Evolutionary conservation across 2,888 invertebrate species (phyloP), one percentile per base, ranked within the genome.

Genomic region (Shargacucullia verbasci): DNA sequence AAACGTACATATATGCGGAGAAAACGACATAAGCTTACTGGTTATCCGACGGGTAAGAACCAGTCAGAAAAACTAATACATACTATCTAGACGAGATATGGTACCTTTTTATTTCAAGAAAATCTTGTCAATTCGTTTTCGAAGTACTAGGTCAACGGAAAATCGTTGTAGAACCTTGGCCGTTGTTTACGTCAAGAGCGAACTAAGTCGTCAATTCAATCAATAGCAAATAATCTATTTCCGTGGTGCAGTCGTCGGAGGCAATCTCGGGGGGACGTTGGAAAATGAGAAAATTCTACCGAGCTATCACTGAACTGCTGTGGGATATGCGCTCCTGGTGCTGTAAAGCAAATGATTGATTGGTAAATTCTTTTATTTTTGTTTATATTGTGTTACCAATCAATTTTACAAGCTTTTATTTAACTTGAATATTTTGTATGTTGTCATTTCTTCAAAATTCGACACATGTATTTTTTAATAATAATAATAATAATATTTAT

Each of bases 191-290:
- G 71, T 76, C 73, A 73, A 73, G 79, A 78, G 73, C 76, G 80
- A 82, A 79, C 76, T 79, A 76, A 75, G 76, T 59, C 81, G 78
- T 70, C 82, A 80, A 86, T 86, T 85, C 87, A 88, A 89, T 88
- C 87, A 84, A 89, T 87, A 85, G 81, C 84, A 86, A 87, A 87
- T 86, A 86, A 86, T 88, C 87, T 86, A 86, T 89, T 88, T 88
- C 86, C 82, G 83, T 70, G 81, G 72, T 87, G 84, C 85, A 84
- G 78, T 83, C 77, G 80, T 74, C 74, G 74, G 74, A 81, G 67
- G 82, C 86, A 83, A 83, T 88, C 86, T 84, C 86, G 59, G 45
- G 81, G 66, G 81, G 80, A 80, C 78, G 78, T 50, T 70, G 79
- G 80, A 79, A 84, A 86, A 86, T 86, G 83, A 84, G 85, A 85